Base-by-base conservation (phyloP, 2,797 vertebrate genomes). In the Cossypha heuglini region DNA sequence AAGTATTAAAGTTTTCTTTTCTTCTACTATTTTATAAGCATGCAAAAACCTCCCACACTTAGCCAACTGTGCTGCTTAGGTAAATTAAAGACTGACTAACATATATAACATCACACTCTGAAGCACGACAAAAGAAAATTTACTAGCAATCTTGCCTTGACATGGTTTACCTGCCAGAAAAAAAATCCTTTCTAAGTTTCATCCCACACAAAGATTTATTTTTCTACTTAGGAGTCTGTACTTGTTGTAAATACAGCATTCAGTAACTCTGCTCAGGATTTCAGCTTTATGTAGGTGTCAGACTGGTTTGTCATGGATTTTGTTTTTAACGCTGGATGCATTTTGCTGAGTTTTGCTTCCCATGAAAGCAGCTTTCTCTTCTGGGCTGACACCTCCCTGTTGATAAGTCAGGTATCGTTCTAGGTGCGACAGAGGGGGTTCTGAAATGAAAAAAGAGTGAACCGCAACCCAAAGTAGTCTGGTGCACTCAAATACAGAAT, bases 41-140 rank as follows among this genome's bases (percentile, higher is more conserved):
- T 94, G 86, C 51, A 88, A 35, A 88, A 93, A 28, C 87, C 91
- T 95, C 86, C 94, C 74, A 93, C 91, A 58, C 61, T 85, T 68
- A 86, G 37, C 76, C 74, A 74, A n/a, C 61, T 75, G 43, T 75
- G 64, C 72, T 88, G 75, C 88, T 92, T 81, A 89, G 75, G 88
- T 93, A 83, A 96, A 93, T 95, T 90, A 90, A 91, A 93, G 64
- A 84, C 75, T 42, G 92, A 73, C 91, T 94, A 90, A 94, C 69
- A 66, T 66, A 81, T 55, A 74, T 38, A 74, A 72, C 72, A 91
- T 88, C 89, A 95, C 93, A 90, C 58, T 78, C 67, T 80, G 71
- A 89, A 80, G 66, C 52, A 87, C 90, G 48, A 96, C 88, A 94
- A 83, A 92, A 86, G 87, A 72, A 90, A 79, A 86, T 82, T 94